Conservation (phyloP, 2,113 vertebrate species). For the Phalacrocorax pelagicus region DNA sequence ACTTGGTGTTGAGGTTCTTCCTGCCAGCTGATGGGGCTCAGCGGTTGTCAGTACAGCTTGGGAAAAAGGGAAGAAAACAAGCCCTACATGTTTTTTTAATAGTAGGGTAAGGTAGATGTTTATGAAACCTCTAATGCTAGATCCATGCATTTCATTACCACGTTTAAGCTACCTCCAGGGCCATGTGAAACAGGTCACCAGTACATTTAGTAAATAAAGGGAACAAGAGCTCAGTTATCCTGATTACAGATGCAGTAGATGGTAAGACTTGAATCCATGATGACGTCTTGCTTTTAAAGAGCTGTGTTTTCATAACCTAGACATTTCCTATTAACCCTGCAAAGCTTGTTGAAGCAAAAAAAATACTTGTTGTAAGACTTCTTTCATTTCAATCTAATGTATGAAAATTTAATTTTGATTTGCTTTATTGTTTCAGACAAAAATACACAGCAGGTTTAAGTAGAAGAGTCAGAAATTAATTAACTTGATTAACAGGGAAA, state of each 20-base stretch:
- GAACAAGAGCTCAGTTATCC: background rate
- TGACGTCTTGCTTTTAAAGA: background rate
- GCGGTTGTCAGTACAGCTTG: background rate
- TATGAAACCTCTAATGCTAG: background rate
- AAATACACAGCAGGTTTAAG: background rate
- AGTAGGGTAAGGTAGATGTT: background rate
- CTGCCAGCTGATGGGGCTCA: background rate
- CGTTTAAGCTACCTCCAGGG: background rate
- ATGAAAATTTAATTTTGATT: background rate
- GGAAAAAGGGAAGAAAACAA: background rate
- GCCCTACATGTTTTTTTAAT: background rate
- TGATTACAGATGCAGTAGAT: background rate
- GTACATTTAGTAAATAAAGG: background rate
- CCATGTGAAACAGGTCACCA: background rate
- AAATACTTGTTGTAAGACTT: background rate
- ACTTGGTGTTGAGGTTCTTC: background rate
- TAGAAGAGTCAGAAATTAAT: constrained; percentile 21
- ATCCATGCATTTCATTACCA: background rate
- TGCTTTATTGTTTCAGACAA: background rate
- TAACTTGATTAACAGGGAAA: background rate
- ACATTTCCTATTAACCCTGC: background rate
- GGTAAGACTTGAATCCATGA: background rate
- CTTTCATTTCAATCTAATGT: background rate
- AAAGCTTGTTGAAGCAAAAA: background rate
- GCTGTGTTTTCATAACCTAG: background rate